Evolutionary conservation across 2,888 invertebrate species (phyloP), one percentile per base, ranked within the genome.

Genomic region (Chouioia cunea): DNA sequence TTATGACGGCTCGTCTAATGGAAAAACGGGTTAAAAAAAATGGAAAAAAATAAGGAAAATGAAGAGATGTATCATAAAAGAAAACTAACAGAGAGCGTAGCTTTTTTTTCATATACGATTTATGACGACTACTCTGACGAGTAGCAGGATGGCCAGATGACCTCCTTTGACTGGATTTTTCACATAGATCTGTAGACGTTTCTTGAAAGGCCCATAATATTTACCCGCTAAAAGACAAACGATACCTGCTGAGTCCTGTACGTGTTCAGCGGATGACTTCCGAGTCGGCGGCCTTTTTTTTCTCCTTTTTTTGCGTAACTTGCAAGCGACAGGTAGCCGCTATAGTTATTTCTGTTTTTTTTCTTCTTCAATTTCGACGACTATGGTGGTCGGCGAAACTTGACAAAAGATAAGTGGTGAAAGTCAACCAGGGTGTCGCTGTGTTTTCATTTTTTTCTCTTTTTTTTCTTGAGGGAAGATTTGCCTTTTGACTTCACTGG

Each of bases 1-100:
- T 78, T 78, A 78, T 74, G 75, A 76, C 75, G 27, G 43, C 48
- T 12, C 44, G 68, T 70, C 73, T 74, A 75, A 76, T 76, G 75
- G 77, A 76, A 77, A 77, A 77, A 75, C 76, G 76, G 76, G 76
- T 77, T 27, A 27, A 27, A 74, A 77, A 78, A 75, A 59, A 60
- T 64, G 68, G 63, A 60, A 66, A 71, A 63, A 59, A 16, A 36
- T 14, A 54, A 54, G 67, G 67, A 71, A 71, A 72, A 72, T 65
- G 27, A 65, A 65, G 60, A 58, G 67, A 59, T 59, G 48, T 20
- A 23, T 14, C 48, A 44, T 56, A 62, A 56, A 68, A 62, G 56
- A 54, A 52, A 3, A 16, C 12, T 16, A 14, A 20, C 44, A 15
- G 2, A n/a, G 22, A 50, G 22, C n/a, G 27, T 27, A n/a, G n/a